A percentile compares a stretch with the other conserved stretches of the same genome.
These are phyloP conservation scores for Drosophila ambigua DNA, from an alignment of 1,140 invertebrate species.

Conservation along the genomic window DNA sequence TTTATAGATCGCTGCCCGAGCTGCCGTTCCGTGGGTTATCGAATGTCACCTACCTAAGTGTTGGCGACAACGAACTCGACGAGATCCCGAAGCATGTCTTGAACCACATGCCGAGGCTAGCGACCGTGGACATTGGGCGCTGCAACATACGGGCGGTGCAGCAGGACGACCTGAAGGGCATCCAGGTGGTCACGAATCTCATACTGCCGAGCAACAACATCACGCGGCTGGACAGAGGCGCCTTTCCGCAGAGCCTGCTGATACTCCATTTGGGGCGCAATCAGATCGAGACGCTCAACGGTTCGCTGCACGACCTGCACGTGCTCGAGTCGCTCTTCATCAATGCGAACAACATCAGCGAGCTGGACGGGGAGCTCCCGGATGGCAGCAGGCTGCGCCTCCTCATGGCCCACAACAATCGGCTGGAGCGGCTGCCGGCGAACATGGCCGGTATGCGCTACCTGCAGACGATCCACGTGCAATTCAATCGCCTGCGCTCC, in stretches of 20 bases:
- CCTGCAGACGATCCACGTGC: slow-evolving; percentile 88
- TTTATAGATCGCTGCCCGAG: slow-evolving; percentile 87
- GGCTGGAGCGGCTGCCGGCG: slow-evolving; percentile 87
- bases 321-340: slow-evolving; percentile 91
- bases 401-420: slow-evolving; percentile 89
- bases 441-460: slow-evolving; percentile 88
- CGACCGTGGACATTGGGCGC: slow-evolving; percentile 89
- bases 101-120: slow-evolving; percentile 88
- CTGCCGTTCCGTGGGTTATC: slow-evolving; percentile 89
- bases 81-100: slow-evolving; percentile 89
- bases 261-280: slow-evolving; percentile 90
- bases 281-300: slow-evolving; percentile 89
- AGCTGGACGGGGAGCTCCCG: slow-evolving; percentile 90
- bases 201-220: slow-evolving; percentile 90
- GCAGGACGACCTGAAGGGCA: slow-evolving; percentile 88
- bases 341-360: slow-evolving; percentile 89
- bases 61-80: slow-evolving; percentile 89
- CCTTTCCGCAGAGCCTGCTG: slow-evolving; percentile 87
- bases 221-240: slow-evolving; percentile 87
- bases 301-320: slow-evolving; percentile 88
- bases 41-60: slow-evolving; percentile 88
- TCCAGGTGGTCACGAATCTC: slow-evolving; percentile 88
- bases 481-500: slow-evolving; percentile 88
- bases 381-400: slow-evolving; percentile 87
- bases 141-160: slow-evolving; percentile 88